Conservation (phyloP, 2,888 invertebrate genomes). For the Caenorhabditis imperialis region DNA sequence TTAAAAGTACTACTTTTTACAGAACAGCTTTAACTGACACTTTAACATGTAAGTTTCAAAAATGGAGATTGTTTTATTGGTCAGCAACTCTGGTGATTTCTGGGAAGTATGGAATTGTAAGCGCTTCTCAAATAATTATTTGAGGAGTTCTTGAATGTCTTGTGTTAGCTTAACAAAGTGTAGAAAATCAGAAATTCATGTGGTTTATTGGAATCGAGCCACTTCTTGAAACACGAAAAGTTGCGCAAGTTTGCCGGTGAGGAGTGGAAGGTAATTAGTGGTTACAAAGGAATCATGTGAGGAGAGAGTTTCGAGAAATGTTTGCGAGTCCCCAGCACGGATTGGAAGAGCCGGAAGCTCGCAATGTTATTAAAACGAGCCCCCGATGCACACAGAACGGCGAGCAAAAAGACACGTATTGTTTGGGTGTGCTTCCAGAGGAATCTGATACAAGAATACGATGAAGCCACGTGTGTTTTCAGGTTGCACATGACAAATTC, state of each 20-base stretch:
- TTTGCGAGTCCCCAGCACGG: conserved; percentile 16
- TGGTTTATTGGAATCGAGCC: no score
- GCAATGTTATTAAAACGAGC: conserved; percentile 18
- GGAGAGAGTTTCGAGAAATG: conserved; percentile 24
- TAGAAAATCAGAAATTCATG: neutral
- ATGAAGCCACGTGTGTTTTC: neutral
- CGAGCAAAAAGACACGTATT: conserved; percentile 10
- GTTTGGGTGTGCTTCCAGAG: neutral
- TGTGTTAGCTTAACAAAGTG: no score
- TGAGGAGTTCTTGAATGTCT: no score
- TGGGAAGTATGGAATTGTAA: no score
- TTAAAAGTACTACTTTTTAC: no score
- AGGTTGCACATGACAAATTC: conserved; percentile 1
- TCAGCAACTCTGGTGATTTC: no score
- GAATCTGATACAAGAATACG: neutral
- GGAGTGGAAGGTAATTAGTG: conserved; percentile 17
- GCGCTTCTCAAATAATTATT: no score
- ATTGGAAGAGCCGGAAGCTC: no score
- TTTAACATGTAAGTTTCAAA: no score
- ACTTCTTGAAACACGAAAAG: conserved; percentile 3
- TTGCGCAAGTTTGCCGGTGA: neutral
- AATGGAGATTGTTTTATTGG: no score
- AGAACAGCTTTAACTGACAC: no score
- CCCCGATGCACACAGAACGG: conserved; percentile 19
- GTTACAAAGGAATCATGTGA: conserved; percentile 4